Base-by-base conservation (phyloP, 2,797 vertebrate species). In the Pseudomugil gertrudae region DNA sequence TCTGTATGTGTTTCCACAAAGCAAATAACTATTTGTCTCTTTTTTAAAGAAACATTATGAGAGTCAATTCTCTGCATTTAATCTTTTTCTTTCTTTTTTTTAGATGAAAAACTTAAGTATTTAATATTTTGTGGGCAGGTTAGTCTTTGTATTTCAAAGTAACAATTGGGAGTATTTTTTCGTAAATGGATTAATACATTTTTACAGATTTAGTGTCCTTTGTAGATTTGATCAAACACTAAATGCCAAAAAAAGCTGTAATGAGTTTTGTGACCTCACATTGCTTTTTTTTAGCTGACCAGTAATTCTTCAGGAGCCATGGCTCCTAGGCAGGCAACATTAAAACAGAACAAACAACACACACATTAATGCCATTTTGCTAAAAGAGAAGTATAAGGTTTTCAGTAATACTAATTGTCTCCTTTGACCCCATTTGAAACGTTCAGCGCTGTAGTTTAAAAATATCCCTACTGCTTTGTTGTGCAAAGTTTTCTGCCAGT, bases 391-490 rank as follows among this genome's bases (percentile, higher is more conserved):
- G 45, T 68, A 23, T 48, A 26, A 17, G 60, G 4, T 73, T 57
- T 30, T 33, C 21, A 63, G 67, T 61, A 32, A 69, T 53, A 43
- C 55, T 62, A 52, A 58, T 65, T 62, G 26, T 51, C 38, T 45
- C 5, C 4, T 70, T 68, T 45, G 58, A 9, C 48, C 27, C 23
- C 10, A 24, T 65, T 51, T 70, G 33, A 60, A 21, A 69, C 59
- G 50, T 68, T 60, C 53, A 15, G 26, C 11, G 5, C 52, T 21
- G 0, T 13, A 2, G 45, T 74, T 62, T 77, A 81, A 78, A 83
- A 80, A 84, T 84, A 84, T 50, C 63, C 45, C 19, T 1, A 13
- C n/a, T 43, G 66, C 61, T 74, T 69, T 53, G 47, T 75, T 78
- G 59, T 63, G 35, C 24, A 11, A n/a, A 45, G 14, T 40, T 36